Conservation (phyloP, 2,888 invertebrate species). For the Rotaria magnacalcarata region DNA sequence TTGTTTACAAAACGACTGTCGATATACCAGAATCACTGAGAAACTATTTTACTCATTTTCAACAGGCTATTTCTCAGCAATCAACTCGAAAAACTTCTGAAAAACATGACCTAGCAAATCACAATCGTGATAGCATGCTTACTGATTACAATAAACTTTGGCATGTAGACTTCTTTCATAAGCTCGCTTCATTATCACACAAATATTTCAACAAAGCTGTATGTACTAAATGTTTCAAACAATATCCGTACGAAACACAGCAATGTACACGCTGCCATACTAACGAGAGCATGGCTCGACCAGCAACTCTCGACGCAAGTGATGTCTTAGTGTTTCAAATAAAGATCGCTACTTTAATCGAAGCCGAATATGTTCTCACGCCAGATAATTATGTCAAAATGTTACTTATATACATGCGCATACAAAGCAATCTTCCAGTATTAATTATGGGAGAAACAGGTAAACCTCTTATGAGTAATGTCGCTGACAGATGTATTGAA, state of each 20-base stretch:
- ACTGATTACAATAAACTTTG: neutral
- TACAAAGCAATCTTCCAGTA: constrained; percentile 56
- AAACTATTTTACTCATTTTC: neutral
- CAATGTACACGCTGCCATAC: neutral
- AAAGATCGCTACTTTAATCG: neutral
- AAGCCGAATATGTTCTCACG: constrained; percentile 52
- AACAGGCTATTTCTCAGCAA: neutral
- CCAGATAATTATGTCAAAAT: constrained; percentile 57
- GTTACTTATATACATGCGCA: constrained; percentile 55
- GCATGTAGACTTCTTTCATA: neutral
- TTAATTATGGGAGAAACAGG: constrained; percentile 58
- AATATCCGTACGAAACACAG: neutral
- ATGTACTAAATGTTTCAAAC: neutral
- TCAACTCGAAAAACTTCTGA: too few relatives aligned
- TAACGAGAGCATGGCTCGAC: neutral
- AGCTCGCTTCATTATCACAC: neutral
- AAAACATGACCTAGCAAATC: neutral
- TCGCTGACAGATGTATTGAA: too few relatives aligned
- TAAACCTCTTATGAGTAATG: constrained; percentile 48
- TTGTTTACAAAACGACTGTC: neutral
- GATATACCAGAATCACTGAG: neutral
- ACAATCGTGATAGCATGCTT: neutral
- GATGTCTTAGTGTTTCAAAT: neutral
- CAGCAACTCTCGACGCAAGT: neutral
- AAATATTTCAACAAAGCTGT: neutral